Evolutionary conservation across 2,113 vertebrate species (phyloP), one percentile per base, ranked within the genome.

Genomic region (Mixornis gularis): DNA sequence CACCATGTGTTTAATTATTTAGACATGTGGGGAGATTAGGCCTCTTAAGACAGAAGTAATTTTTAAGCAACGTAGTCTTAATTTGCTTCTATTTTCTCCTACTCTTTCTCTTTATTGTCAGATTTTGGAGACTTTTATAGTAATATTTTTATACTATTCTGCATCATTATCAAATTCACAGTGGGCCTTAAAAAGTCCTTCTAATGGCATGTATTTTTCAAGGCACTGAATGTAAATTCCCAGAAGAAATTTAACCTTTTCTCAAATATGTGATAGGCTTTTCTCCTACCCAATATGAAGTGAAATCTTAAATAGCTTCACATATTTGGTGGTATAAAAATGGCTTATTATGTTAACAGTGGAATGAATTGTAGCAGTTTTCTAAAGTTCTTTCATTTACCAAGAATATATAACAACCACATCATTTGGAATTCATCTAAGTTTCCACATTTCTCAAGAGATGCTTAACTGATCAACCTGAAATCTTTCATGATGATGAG

Each of bases 1-100:
- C 38, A 90, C 69, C 63, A 81, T 91, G 27, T 89, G 43, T 96
- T 94, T 93, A 94, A 91, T 95, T 95, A 94, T 95, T 95, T 96
- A 95, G 77, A 84, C 49, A 53, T 32, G 32, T 53, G 79, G 49
- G 12, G 79, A 89, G 38, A 91, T 94, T 79, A 92, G 17, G 11
- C 51, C 20, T 65, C 79, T 89, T 79, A 88, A 72, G 17, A 49
- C 12, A 65, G 46, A 87, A 72, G 7, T 32, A 84, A 10, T 93
- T 93, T 96, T 86, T 13, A 88, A 87, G 64, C 53, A 71, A 36
- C 4, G 16, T 17, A 48, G 13, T 30, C 88, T 51, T 44, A 79
- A 85, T 91, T 74, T 79, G 3, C 12, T 64, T 41, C 24, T 66
- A 59, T 74, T 87, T 87, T 76, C n/a, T 80, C 26, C 15, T 63